Evolutionary conservation across 2,797 vertebrate genomes (phyloP), one percentile per base, ranked within the genome.

Genomic region (Eulemur albifrons): DNA sequence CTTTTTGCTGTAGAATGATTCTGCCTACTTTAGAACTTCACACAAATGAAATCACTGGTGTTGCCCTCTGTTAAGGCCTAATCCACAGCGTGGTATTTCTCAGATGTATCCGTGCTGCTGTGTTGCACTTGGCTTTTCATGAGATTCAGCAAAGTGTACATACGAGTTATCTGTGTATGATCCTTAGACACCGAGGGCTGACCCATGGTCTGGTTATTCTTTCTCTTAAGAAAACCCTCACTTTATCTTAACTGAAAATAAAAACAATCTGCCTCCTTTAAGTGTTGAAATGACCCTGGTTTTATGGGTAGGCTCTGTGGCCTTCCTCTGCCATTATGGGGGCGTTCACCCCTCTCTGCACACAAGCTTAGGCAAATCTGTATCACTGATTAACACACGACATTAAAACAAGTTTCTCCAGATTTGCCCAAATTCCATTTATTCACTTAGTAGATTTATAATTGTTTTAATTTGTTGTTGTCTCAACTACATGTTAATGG

Each of bases 401-500:
- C 43, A 48, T 40, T n/a, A 40, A 76, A 94, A 77, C 35, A 69
- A 48, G 76, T 90, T 96, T 83, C 75, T 86, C 63, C 54, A 86
- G 35, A 83, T 83, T 38, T 54, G 6, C 54, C 79, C 40, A 67
- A 48, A 86, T 43, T 43, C 69, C 25, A 90, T 40, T 65, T 21
- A 50, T 54, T 84, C 20, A 43, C 50, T 79, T 35, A 75, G 43
- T 72, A 32, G 70, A 93, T 17, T 35, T 2, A 13, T 87, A 92
- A 80, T 77, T 89, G 70, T 54, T 91, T 95, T 94, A 61, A 86
- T 75, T 76, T 84, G 85, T 3, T 94, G 61, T 86, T 93, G 94
- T 90, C 76, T 84, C 17, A 45, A 32, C 65, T 30, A 63, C 8
- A 15, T 9, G 23, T 32, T 45, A 70, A 20, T 0, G 7, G 32